Percentiles rank a stretch among this genome's conserved stretches.
These are phyloP conservation scores for Cremastinae sp. DNA, from an alignment of 2,888 invertebrate genomes.

Conservation along the genomic window DNA sequence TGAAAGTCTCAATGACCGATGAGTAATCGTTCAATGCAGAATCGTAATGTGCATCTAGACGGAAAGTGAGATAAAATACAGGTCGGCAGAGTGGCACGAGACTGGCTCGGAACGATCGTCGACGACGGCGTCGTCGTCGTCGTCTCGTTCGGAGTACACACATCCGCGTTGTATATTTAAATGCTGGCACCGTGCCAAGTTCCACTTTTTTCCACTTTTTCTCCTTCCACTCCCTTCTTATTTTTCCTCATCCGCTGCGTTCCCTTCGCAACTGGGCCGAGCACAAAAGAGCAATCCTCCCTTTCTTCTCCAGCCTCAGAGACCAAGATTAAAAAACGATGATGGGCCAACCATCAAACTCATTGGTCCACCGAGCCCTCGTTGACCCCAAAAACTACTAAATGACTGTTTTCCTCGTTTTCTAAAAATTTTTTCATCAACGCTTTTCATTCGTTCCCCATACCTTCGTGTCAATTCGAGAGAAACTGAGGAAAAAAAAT, in stretches of 20 bases:
- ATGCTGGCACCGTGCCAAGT: slow-evolving; percentile 41
- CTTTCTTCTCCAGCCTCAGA: neutral
- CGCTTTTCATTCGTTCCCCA: neutral
- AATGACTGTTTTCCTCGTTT: neutral
- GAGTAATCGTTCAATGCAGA: slow-evolving; percentile 15
- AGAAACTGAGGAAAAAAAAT: no score
- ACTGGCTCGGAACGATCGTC: slow-evolving; percentile 18
- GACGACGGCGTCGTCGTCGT: no score
- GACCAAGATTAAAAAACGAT: slow-evolving; percentile 17
- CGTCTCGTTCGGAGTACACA: slow-evolving; percentile 35
- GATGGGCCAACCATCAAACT: slow-evolving; percentile 22
- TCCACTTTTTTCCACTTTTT: slow-evolving; percentile 22
- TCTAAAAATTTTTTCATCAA: neutral
- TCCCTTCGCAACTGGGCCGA: slow-evolving; percentile 2
- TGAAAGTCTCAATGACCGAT: slow-evolving; percentile 29
- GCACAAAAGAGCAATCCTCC: slow-evolving; percentile 9
- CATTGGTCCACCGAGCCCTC: neutral
- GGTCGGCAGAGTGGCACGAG: slow-evolving; percentile 26
- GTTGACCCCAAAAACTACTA: no score
- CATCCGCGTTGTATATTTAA: slow-evolving; percentile 44
- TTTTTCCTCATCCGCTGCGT: slow-evolving; percentile 2
- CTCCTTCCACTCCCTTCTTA: neutral
- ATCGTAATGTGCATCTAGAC: slow-evolving; percentile 20
- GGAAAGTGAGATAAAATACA: slow-evolving; percentile 24
- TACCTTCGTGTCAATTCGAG: no score